phyloP scores from a whole-genome alignment of 1,140 invertebrate genomes.

The Calephelis virginiensis region DNA sequence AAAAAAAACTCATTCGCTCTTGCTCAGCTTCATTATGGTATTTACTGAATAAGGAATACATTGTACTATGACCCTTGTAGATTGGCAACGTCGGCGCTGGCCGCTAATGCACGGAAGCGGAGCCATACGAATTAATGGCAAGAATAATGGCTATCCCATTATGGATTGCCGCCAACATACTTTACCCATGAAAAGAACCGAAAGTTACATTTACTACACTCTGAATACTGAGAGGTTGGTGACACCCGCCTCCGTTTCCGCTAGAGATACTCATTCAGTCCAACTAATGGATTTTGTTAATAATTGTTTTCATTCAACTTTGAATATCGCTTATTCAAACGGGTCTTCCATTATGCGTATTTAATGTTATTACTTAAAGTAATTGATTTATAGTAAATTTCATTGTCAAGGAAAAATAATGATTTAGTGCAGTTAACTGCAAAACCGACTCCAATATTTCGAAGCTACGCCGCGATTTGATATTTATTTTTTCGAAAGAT shows the following conservation, averaged over 20 bases:
- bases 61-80: slow-evolving; percentile 56
- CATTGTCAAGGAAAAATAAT: too few relatives aligned
- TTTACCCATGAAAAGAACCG: slow-evolving; percentile 78
- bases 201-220: slow-evolving; percentile 79
- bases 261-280: slow-evolving; percentile 45
- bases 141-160: slow-evolving; percentile 78
- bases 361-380: too few relatives aligned
- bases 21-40: slow-evolving; percentile 29
- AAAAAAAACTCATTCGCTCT: background rate
- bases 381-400: too few relatives aligned
- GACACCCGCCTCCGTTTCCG: slow-evolving; percentile 41
- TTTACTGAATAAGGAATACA: slow-evolving; percentile 45
- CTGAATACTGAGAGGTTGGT: slow-evolving; percentile 73
- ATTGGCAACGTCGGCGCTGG: slow-evolving; percentile 61
- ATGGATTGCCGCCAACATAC: slow-evolving; percentile 79
- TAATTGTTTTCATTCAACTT: slow-evolving; percentile 22
- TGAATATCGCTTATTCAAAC: slow-evolving; percentile 22
- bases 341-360: background rate
- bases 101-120: slow-evolving; percentile 76
- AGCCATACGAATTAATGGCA: slow-evolving; percentile 77
- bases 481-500: too few relatives aligned
- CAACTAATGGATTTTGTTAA: slow-evolving; percentile 23
- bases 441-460: too few relatives aligned
- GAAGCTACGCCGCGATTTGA: too few relatives aligned
- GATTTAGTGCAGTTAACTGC: too few relatives aligned